phyloP scores from a whole-genome alignment of 2,888 invertebrate species.

The Scaptomyza reducta region DNA sequence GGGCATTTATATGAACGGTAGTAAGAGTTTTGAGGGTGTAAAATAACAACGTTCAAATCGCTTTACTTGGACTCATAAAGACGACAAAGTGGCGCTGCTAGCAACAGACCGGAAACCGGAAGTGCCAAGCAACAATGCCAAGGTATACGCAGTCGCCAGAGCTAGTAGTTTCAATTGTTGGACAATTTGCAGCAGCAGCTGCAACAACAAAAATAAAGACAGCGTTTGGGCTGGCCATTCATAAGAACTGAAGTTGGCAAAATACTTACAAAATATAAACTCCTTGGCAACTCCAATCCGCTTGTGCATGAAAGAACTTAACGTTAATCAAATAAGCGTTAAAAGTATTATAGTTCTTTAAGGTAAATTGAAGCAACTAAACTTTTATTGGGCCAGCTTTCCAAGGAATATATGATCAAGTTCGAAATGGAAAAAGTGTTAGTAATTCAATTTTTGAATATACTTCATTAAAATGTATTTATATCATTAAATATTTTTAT shows the following conservation, averaged over 20 bases:
- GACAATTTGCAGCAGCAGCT: slow-evolving; percentile 49
- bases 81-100: slow-evolving; percentile 59
- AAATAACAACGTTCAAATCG: not conserved
- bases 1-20: slow-evolving; percentile 8
- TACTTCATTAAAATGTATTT: no score
- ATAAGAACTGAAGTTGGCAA: slow-evolving; percentile 39
- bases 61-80: slow-evolving; percentile 42
- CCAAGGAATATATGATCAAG: not conserved
- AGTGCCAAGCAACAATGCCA: slow-evolving; percentile 68
- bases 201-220: slow-evolving; percentile 6
- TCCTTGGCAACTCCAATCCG: slow-evolving; percentile 10
- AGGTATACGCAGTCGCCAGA: slow-evolving; percentile 43
- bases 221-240: slow-evolving; percentile 9
- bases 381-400: not conserved
- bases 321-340: slow-evolving; percentile 16
- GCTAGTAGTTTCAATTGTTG: slow-evolving; percentile 53
- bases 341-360: not conserved
- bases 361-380: not conserved
- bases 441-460: no score
- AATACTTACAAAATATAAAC: slow-evolving; percentile 41
- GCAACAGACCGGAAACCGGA: slow-evolving; percentile 71
- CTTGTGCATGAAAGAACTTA: slow-evolving; percentile 8
- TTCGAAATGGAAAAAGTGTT: not conserved
- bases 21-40: not conserved
- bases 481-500: no score